Evolutionary conservation across 1,140 invertebrate species (phyloP), one percentile per base, ranked within the genome.

Genomic region (Tetramorium parvispinum): DNA sequence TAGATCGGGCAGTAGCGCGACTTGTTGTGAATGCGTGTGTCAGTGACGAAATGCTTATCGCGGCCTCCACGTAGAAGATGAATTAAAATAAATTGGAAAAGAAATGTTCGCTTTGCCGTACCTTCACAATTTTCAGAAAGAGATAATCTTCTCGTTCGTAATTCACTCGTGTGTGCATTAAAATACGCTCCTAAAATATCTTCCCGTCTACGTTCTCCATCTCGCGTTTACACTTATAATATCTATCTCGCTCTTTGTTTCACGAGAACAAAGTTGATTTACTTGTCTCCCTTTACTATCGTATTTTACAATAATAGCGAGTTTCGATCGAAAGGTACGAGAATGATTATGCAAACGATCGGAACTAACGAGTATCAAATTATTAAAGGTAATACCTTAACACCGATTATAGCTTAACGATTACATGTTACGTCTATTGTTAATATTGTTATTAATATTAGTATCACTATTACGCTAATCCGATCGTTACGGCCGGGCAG

Each of bases 1-100:
- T 59, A 85, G 4, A 76, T 81, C 76, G 53, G 89, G 89, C 89
- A 91, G 89, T 91, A 88, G 76, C 87, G 59, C 43, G 79, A 81
- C 49, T 81, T 88, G 59, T 83, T 85, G 53, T 37, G 49, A 75
- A 65, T 78, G 57, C 63, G 43, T 70, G 68, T 59, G n/a, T 73
- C 68, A 78, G 51, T 46, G 46, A 27, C 24, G 3, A 81, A 82
- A 73, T 8, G 7, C 43, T 27, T n/a, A 43, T 81, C 16, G 43
- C 27, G 11, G 37, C 2, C 13, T 77, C 13, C 10, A 68, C 37
- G 10, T 24, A 27, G 10, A 40, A 55, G 43, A 32, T 46, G 37
- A n/a, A 43, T 66, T 49, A 6, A 66, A 51, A 51, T 66, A 11
- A 66, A 66, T 37, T 2, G 21, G 18, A 32, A 66, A 78, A 4